These are phyloP conservation scores for Crax fasciolata DNA, from an alignment of 2,797 vertebrate genomes.

Conservation along the genomic window DNA sequence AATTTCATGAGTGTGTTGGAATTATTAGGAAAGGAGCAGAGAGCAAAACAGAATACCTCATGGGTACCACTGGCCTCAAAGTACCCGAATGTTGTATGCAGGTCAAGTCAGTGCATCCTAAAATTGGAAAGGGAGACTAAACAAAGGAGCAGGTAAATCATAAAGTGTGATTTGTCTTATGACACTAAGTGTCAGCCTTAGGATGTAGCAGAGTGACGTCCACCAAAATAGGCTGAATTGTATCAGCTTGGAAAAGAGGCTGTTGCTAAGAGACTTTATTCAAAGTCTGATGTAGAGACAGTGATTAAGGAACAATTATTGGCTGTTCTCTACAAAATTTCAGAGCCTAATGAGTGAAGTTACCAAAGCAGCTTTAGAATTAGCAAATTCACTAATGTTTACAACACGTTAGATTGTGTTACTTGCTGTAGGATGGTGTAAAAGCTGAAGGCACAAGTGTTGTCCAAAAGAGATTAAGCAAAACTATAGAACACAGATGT, in stretches of 20 bases:
- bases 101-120: neutral
- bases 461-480: neutral
- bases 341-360: neutral
- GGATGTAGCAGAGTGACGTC: neutral
- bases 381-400: neutral
- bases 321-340: neutral
- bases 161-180: neutral
- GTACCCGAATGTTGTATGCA: neutral
- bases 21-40: neutral
- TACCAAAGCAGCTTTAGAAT: neutral
- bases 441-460: neutral
- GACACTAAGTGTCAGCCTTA: neutral
- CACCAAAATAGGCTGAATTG: neutral
- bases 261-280: neutral
- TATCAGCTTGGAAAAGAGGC: neutral
- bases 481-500: neutral
- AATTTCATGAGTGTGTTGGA: neutral
- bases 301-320: neutral
- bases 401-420: neutral
- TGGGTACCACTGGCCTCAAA: neutral
- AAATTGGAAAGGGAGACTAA: neutral
- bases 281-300: neutral
- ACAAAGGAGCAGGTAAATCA: neutral
- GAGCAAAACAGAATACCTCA: neutral
- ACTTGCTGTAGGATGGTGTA: neutral